Percentiles rank a stretch among this genome's conserved stretches.
phyloP scores from a whole-genome alignment of 2,113 vertebrate species.

The Bagarius yarrelli region DNA sequence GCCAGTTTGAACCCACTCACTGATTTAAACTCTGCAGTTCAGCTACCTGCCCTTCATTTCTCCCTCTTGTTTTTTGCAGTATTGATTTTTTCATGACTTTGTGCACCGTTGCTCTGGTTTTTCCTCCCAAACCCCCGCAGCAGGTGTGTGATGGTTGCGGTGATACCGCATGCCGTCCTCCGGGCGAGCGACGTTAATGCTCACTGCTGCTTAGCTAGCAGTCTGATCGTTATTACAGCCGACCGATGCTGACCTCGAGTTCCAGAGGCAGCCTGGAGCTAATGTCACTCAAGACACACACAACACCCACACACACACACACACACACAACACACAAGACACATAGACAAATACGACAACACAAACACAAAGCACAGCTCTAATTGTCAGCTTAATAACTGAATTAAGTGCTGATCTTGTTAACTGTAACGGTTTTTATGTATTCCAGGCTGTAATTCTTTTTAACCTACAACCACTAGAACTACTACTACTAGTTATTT shows the following conservation, averaged over 20 bases:
- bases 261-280: conserved; percentile 10
- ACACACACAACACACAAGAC: not conserved
- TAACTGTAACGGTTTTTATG: too few species aligned
- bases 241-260: conserved; percentile 11
- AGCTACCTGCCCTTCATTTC: not conserved
- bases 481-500: too few species aligned
- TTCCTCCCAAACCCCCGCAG: not conserved
- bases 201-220: conserved; percentile 16
- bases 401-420: too few species aligned
- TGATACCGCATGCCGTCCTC: not conserved
- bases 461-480: too few species aligned
- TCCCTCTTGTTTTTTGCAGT: not conserved
- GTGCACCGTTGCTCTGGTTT: not conserved
- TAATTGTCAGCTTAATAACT: too few species aligned
- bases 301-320: too few species aligned
- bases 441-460: too few species aligned
- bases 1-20: too few species aligned
- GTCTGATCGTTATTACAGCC: conserved; percentile 1
- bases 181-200: not conserved
- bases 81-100: conserved; percentile 24
- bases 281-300: conserved; percentile 17
- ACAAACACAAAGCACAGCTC: too few species aligned
- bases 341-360: too few species aligned
- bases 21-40: too few species aligned
- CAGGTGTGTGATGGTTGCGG: not conserved